Conservation (phyloP, 2,113 vertebrate genomes). For the Tonatia bakeri region DNA sequence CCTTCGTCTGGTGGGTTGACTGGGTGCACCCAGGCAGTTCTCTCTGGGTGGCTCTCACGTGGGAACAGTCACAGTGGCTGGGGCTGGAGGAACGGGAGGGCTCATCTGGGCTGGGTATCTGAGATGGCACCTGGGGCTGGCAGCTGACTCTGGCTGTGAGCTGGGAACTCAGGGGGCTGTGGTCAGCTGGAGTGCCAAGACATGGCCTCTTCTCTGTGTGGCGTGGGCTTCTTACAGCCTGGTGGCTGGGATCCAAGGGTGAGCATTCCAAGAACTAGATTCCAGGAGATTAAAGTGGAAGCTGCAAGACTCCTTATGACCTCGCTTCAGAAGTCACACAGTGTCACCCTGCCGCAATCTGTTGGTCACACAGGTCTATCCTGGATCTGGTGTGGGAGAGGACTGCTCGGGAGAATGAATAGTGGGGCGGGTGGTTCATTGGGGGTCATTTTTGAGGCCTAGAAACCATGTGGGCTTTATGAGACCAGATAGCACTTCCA, state of each 20-base stretch:
- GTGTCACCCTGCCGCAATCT: background rate
- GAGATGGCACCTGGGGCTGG: background rate
- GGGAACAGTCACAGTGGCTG: background rate
- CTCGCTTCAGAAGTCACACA: background rate
- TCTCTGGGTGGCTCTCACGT: background rate
- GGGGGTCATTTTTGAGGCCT: background rate
- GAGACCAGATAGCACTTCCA: background rate
- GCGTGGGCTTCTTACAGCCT: background rate
- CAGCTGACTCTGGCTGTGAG: accelerated
- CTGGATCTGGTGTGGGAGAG: background rate
- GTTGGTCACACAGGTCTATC: too few species aligned
- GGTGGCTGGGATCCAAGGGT: background rate
- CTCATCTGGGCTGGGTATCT: background rate
- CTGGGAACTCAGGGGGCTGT: background rate
- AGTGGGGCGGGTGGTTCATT: background rate
- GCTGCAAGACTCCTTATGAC: background rate
- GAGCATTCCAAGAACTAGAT: background rate
- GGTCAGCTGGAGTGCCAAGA: background rate
- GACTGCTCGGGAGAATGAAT: background rate
- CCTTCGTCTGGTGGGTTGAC: background rate
- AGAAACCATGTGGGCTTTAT: background rate
- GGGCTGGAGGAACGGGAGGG: background rate
- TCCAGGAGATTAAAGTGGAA: background rate
- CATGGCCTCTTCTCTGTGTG: background rate
- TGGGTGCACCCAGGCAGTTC: background rate